Base-by-base conservation (phyloP, 2,888 invertebrate genomes). In the Miltochrista miniata region DNA sequence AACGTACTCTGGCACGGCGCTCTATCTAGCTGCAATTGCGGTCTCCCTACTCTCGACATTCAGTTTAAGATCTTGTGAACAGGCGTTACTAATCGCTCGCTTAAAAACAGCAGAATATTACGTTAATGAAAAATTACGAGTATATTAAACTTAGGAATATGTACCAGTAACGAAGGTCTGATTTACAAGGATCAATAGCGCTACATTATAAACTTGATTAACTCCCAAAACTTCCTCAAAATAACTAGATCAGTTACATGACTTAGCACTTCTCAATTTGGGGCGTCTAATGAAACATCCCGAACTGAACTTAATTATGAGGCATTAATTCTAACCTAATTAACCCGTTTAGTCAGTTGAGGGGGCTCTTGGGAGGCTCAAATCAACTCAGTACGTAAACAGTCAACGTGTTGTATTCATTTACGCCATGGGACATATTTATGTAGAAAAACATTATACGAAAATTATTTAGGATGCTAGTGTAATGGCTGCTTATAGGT, bases 341-440 rank as follows among this genome's bases (percentile, higher is more conserved):
- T 67, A 67, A 62, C 60, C 58, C 51, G 39, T 54, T 63, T 67
- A 67, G 61, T 70, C 67, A 69, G 64, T 54, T 59, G 64, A 59
- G 48, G 51, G 54, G 48, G 44, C 67, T 40, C 64, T 7, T 1
- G 68, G 45, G 70, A 38, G 33, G 50, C 9, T 44, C 55, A 64
- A 61, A 70, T 70, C 68, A 67, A 67, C 68, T 63, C 64, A 58
- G 61, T 58, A 58, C 51, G 52, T 49, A 48, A 57, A 61, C 52
- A 54, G 41, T n/a, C 42, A 33, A 30, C 38, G 10, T 31, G 31
- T 53, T 38, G 45, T 42, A 50, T 51, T 54, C 50, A 49, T 54
- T 7, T n/a, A 34, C 38, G 34, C 31, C 46, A 9, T 7, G 54
- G 54, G 49, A 51, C 54, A 49, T 55, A 67, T 67, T 59, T 50